phyloP scores from a whole-genome alignment of 2,113 vertebrate species.

The Salminus brasiliensis region DNA sequence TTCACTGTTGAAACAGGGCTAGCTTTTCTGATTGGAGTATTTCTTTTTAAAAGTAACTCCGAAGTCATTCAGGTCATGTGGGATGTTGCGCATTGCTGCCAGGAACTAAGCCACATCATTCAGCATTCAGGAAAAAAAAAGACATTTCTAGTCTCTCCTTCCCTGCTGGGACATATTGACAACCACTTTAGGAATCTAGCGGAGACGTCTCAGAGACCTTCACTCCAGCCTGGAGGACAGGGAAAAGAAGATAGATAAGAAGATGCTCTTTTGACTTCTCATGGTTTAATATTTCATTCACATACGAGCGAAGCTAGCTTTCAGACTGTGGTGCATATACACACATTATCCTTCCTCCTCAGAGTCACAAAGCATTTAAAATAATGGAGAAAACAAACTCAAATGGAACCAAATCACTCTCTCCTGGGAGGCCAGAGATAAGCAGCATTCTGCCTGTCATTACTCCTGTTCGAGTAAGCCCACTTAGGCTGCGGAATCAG shows the following conservation, averaged over 20 bases:
- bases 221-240: not conserved
- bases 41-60: not conserved
- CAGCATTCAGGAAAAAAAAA: not conserved
- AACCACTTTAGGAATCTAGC: constrained; percentile 8
- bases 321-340: not conserved
- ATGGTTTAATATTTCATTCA: not conserved
- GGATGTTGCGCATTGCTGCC: not conserved
- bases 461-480: constrained; percentile 23
- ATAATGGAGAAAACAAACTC: constrained; percentile 30
- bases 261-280: not conserved
- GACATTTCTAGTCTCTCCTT: not conserved
- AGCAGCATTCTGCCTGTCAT: constrained; percentile 14
- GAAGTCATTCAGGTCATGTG: not conserved
- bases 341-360: constrained; percentile 4
- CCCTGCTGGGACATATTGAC: not conserved
- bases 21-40: not conserved
- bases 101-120: not conserved
- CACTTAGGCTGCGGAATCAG: constrained; percentile 18
- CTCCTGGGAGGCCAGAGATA: constrained; percentile 8
- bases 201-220: not conserved
- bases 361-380: constrained; percentile 12
- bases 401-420: constrained; percentile 34
- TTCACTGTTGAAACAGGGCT: too few relatives aligned
- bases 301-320: not conserved
- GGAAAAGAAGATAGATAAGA: not conserved